Base-by-base conservation (phyloP, 2,888 invertebrate species). In the Pherbina coryleti region DNA sequence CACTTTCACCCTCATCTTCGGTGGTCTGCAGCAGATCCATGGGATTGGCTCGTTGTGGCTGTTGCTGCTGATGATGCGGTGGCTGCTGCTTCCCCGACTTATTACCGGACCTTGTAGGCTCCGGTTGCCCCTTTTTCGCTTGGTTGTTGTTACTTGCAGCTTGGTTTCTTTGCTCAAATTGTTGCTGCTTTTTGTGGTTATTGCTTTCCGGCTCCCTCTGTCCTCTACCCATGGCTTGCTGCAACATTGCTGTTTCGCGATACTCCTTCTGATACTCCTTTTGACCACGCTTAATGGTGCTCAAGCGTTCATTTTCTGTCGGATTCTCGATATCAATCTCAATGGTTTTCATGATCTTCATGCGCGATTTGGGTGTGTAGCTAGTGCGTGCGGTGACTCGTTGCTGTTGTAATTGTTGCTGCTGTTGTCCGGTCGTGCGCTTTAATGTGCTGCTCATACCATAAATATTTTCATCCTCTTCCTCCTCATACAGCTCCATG, bases 291-390 rank as follows among this genome's bases (percentile, higher is more conserved):
- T 86, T 86, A 57, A 88, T 82, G 14, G 86, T 88, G 76, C 82
- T 88, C 57, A 85, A 53, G 1, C 86, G 82, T 5, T 89, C 89
- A 37, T 80, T 82, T 67, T 88, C 88, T 55, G 85, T 84, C 0
- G 86, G 87, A 80, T 87, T 88, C 75, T 88, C 89, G 28, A 88
- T 89, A 76, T 89, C 89, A 70, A 89, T 88, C 81, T 88, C 89
- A 57, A 89, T 89, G 19, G 88, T 87, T 76, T 88, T 89, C 89
- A 88, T 89, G 37, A 88, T 88, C 80, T 88, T 88, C 88, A 88
- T 88, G 72, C 88, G 85, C 0, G 88, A 88, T 78, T 88, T 88
- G 53, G 89, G 88, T 11, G 87, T 84, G 17, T 86, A 88, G 78
- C 85, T 87, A 14, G 82, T 80, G 14, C 78, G 80, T 34, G 71